Base-by-base conservation (phyloP, 2,888 invertebrate species). In the Dione juno region DNA sequence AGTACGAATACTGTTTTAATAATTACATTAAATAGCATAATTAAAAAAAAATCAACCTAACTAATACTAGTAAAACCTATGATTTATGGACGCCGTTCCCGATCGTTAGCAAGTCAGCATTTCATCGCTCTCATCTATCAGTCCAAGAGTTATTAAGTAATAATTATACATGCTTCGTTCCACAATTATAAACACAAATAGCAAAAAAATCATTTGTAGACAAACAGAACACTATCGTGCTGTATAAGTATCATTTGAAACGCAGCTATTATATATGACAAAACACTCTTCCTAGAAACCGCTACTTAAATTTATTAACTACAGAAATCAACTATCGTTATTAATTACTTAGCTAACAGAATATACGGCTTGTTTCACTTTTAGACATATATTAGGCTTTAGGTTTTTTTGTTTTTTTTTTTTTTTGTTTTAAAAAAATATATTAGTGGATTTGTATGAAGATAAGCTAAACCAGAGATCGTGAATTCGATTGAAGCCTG, bases 211-310 rank as follows among this genome's bases (percentile, higher is more conserved):
- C 16, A 6, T 21, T 19, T 10, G n/a, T 28, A 10, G 11, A 45
- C 11, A 61, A 35, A 40, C 16, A 11, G 11, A 35, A 54, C n/a
- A 61, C 28, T 41, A 19, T 66, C 59, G 45, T 53, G 35, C 19
- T 45, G 53, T 37, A 21, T 37, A 19, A 61, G 16, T 13, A 64
- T 35, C 0, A 45, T 13, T 19, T 37, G 14, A 14, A 64, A 3
- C 14, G 16, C 19, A 8, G 13, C 10, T 14, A 19, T 11, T 40
- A 64, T 50, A 64, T 35, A 19, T 64, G 63, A 19, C 48, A 50
- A 37, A 8, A 48, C 14, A 52, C 19, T 40, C 50, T 52, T 64
- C 64, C 64, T 64, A 64, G 64, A 64, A 64, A 64, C 16, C 48
- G 19, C 50, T 40, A 50, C 16, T 61, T 45, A 14, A 37, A 52